Evolutionary conservation across 2,888 invertebrate species (phyloP).

Genomic region (Hirtodrosophila trivittata): DNA sequence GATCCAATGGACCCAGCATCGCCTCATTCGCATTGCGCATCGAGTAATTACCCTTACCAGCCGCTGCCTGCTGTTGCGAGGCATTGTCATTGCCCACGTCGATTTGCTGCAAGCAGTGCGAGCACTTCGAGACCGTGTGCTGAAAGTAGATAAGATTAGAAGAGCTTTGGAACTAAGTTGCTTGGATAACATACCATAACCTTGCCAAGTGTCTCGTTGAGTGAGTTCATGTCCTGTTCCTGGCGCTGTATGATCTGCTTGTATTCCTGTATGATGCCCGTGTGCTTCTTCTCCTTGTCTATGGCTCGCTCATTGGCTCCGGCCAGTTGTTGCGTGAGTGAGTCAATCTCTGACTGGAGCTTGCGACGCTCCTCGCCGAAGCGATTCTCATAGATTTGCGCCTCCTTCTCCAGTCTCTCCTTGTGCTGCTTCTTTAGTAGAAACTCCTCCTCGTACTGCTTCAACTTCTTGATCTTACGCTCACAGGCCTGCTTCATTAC

Average conservation of each 20-base stretch:
- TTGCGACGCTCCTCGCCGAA: conserved; percentile 84
- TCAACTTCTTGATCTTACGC: conserved; percentile 95
- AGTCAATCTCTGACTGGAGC: conserved; percentile 84
- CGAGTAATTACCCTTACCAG: conserved; percentile 27
- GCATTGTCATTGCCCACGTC: conserved; percentile 58
- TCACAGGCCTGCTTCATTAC: conserved; percentile 95
- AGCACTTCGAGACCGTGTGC: conserved; percentile 86
- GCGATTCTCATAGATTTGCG: conserved; percentile 89
- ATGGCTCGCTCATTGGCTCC: conserved; percentile 90
- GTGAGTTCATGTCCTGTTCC: conserved; percentile 90
- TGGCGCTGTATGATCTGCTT: conserved; percentile 95
- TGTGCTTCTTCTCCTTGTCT: conserved; percentile 89
- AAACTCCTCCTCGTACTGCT: conserved; percentile 97
- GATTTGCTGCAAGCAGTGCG: conserved; percentile 76
- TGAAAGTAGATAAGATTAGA: conserved; percentile 70
- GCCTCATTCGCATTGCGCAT: conserved; percentile 70
- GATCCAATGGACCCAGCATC: conserved; percentile 82
- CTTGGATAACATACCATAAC: conserved; percentile 86
- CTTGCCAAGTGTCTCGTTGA: conserved; percentile 86
- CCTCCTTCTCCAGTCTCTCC: conserved; percentile 87
- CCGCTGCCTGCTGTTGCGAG: conserved; percentile 13
- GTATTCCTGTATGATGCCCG: conserved; percentile 94
- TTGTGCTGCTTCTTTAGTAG: conserved; percentile 88
- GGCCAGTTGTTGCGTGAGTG: conserved; percentile 91
- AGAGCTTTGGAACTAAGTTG: neutral